These are phyloP conservation scores for Meles meles DNA, from an alignment of 2,113 vertebrate genomes.

Conservation along the genomic window DNA sequence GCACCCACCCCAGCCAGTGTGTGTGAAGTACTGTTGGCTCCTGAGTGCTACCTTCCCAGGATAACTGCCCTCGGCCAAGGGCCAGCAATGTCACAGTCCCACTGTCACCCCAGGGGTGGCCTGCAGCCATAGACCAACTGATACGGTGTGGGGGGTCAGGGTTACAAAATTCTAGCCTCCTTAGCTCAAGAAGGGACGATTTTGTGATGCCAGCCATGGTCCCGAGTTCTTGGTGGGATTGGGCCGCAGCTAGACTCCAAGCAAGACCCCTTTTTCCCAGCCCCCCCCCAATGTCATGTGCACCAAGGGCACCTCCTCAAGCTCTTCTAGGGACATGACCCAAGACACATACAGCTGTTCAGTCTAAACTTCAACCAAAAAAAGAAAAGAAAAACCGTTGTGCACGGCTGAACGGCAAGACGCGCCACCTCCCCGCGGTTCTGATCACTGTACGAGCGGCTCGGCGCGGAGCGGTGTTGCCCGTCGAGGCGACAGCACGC, in stretches of 20 bases:
- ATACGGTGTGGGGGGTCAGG: accelerated
- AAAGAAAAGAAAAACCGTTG: too few relatives aligned
- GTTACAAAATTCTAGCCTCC: not conserved
- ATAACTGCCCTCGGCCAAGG: not conserved
- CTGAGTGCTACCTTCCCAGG: too few relatives aligned
- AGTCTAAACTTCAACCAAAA: not conserved
- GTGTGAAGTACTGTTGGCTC: not conserved
- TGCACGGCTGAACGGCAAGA: not conserved
- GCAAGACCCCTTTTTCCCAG: not conserved
- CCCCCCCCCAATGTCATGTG: not conserved
- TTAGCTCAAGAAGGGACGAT: not conserved
- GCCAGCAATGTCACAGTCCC: not conserved
- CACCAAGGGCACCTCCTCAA: not conserved
- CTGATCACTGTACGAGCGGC: not conserved
- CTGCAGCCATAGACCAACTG: not conserved
- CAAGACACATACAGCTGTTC: not conserved
- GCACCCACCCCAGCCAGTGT: too few relatives aligned
- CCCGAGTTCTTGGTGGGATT: accelerated
- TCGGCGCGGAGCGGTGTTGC: not conserved
- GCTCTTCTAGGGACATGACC: not conserved
- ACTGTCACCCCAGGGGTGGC: not conserved
- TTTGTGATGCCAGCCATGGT: not conserved
- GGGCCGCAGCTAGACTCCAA: not conserved
- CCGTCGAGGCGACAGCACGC: not conserved
- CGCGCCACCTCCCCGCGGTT: not conserved